Evolutionary conservation across 2,113 vertebrate genomes (phyloP).

Genomic region (Egretta garzetta): DNA sequence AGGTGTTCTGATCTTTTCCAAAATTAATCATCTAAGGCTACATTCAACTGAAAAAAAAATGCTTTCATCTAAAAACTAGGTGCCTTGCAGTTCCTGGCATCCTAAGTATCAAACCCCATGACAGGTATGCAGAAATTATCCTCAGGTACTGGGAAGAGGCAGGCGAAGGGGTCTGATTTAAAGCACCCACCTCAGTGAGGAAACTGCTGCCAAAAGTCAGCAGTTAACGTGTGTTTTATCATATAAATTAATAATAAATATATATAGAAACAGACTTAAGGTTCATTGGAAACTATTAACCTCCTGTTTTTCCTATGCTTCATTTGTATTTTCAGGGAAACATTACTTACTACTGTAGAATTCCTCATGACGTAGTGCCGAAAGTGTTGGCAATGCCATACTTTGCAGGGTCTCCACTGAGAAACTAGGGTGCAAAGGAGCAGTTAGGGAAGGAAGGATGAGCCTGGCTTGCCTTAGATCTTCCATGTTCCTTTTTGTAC

Average conservation of each 20-base stretch:
- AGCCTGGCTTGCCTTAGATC: not conserved
- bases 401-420: not conserved
- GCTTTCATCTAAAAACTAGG: not conserved
- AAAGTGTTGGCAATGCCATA: not conserved
- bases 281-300: not conserved
- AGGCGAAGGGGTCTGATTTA: not conserved
- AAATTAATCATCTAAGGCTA: not conserved
- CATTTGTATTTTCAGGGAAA: not conserved
- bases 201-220: not conserved
- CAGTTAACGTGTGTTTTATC: not conserved
- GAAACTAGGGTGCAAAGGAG: not conserved
- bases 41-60: not conserved
- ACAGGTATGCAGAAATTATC: not conserved
- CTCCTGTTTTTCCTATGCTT: not conserved
- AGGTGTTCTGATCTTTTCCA: not conserved
- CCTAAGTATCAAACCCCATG: not conserved
- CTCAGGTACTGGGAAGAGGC: not conserved
- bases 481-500: not conserved
- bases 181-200: not conserved
- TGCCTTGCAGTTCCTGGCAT: not conserved
- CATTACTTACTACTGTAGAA: not conserved
- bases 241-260: not conserved
- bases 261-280: not conserved
- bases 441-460: not conserved
- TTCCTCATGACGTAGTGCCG: not conserved